Base-by-base conservation (phyloP, 2,888 invertebrate species). In the Himalopsyche anomala region DNA sequence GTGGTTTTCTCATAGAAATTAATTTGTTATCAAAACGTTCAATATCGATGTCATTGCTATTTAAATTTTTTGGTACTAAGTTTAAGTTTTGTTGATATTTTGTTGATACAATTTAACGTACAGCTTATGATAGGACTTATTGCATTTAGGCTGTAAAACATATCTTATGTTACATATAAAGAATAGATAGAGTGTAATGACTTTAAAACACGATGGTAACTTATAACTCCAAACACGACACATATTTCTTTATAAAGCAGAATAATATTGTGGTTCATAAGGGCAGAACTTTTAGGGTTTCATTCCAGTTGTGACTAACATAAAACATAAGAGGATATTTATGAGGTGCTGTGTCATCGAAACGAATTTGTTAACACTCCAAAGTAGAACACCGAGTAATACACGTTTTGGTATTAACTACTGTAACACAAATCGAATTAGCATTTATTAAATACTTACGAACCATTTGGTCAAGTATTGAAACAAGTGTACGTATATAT, bases 271-370 rank as follows among this genome's bases (percentile, higher is more conserved):
- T 51, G 54, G 85, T 83, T 82, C 82, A 62, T 62, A 36, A 81
- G 86, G 86, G 79, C 84, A 84, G 40, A 62, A 74, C 56, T 86
- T 86, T 42, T 36, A 8, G 38, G 86, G 84, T 80, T 86, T 84
- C 84, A 55, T 12, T 17, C 19, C 42, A 28, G 62, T 62, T 62
- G 11, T 19, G 28, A 80, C n/a, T 38, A 38, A 80, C n/a, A 80
- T 6, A 62, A 62, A 62, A 19, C 62, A 11, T 28, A 62, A 62
- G 62, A 62, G 62, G 62, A 28, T 62, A 62, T 28, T 55, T 40
- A 69, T 83, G 69, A 62, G 45, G 69, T 83, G 84, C 80, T 80
- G 84, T 81, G 84, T 84, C 84, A 81, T 80, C 81, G 51, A 69
- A 69, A 51, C 69, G 54, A 83, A 36, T 83, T 83, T 83, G 83